Evolutionary conservation across 2,797 vertebrate genomes (phyloP), one percentile per base, ranked within the genome.

Genomic region (Cheirogaleus major): DNA sequence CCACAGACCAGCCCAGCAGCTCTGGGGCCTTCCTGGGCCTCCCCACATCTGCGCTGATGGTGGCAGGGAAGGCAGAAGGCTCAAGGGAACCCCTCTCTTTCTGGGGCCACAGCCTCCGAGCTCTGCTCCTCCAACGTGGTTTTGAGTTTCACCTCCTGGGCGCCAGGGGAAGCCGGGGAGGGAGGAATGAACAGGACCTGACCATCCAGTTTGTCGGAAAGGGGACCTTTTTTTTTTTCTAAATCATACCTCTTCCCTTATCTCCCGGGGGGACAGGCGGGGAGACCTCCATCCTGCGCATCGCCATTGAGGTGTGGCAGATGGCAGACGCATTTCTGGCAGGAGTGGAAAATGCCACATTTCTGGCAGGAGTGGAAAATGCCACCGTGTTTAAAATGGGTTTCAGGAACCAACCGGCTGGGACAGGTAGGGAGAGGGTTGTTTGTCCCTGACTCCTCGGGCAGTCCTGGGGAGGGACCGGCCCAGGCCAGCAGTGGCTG

Each of bases 1-100:
- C 73, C 30, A 41, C 80, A 27, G 0, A 4, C 1, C 32, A 5
- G 9, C 22, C 23, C 6, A 0, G 2, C 5, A 3, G 4, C 20
- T 30, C 8, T 14, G 22, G 30, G 25, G 23, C 4, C 6, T 55
- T 50, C 41, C 2, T 4, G 5, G 11, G 43, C 88, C 27, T n/a
- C 35, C 32, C 59, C 13, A 0, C 5, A 3, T 17, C 80, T 38
- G 25, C 27, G 30, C 20, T 3, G 2, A 52, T 1, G 13, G 65
- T 2, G 4, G 38, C 1, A 3, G 18, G 27, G 27, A 48, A 14
- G 25, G 48, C 7, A 2, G 59, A 4, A 7, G 69, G 45, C 30
- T 27, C 35, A n/a, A n/a, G 61, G 14, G 30, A 35, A 72, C 9
- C 76, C n/a, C 10, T 45, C 69, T 45, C 69, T 43, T 32, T 32